These are phyloP conservation scores for Gulo gulo DNA, from an alignment of 2,113 vertebrate species.

Conservation along the genomic window DNA sequence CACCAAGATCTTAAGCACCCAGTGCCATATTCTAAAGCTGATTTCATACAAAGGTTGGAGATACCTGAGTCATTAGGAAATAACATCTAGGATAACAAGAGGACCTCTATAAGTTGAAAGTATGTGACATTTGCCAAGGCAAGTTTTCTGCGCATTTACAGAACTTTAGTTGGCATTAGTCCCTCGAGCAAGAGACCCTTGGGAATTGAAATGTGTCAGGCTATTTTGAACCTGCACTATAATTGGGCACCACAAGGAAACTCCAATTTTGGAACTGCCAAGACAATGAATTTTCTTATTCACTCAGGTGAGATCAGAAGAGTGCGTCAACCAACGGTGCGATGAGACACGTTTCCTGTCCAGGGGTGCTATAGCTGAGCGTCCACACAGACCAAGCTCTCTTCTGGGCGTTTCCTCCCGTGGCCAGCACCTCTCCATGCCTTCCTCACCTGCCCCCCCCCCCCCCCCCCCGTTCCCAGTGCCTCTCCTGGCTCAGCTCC, in stretches of 20 bases:
- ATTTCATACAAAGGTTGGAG: neutral
- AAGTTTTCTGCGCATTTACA: neutral
- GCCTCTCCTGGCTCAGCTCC: neutral
- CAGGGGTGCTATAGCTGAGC: fast-evolving
- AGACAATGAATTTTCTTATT: conserved; percentile 9
- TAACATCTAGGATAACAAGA: neutral
- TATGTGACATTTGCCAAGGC: neutral
- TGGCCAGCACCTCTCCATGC: neutral
- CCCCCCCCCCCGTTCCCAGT: neutral
- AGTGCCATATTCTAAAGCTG: neutral
- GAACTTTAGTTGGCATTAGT: neutral
- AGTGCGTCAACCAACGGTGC: neutral
- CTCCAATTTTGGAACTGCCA: neutral
- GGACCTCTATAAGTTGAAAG: neutral
- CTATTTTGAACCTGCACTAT: neutral
- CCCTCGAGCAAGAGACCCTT: neutral
- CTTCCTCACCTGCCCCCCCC: neutral
- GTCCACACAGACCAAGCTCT: fast-evolving
- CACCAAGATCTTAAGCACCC: neutral
- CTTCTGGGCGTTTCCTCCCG: too few species aligned
- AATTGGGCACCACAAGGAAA: neutral
- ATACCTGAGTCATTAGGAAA: neutral
- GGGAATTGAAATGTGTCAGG: neutral
- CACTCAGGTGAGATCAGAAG: neutral
- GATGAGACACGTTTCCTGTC: fast-evolving